Conservation (phyloP, 2,113 vertebrate species). For the Cairina moschata region DNA sequence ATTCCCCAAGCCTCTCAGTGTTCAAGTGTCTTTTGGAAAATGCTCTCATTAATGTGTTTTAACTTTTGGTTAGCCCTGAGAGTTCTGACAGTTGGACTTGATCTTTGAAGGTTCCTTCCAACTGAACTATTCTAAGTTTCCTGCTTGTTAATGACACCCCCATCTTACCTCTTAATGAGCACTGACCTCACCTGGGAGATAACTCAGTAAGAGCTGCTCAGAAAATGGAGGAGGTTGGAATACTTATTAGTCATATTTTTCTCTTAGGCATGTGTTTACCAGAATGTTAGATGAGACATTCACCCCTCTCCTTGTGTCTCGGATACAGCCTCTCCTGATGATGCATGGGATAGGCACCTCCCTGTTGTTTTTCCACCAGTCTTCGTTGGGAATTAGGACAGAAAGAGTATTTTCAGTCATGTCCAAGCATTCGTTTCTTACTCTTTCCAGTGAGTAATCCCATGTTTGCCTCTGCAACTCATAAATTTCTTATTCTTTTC, state of each 20-base stretch:
- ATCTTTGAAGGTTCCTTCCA: not conserved
- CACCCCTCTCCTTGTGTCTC: not conserved
- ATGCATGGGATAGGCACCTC: not conserved
- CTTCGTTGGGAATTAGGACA: constrained; percentile 13
- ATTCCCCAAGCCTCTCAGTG: not conserved
- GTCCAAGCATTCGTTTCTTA: not conserved
- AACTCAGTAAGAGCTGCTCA: not conserved
- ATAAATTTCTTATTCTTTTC: not conserved
- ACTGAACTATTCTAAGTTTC: not conserved
- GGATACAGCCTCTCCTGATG: not conserved
- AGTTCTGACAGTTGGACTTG: not conserved
- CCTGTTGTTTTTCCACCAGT: not conserved
- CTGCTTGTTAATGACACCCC: not conserved
- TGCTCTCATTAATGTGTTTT: not conserved
- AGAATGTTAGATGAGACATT: not conserved
- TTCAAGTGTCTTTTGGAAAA: not conserved
- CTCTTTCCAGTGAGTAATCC: constrained; percentile 29
- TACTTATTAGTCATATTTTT: not conserved
- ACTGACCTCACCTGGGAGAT: not conserved
- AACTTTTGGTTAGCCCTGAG: not conserved
- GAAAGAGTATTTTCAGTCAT: not conserved
- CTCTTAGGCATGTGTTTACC: constrained; percentile 20
- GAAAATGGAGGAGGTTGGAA: not conserved
- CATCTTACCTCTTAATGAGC: not conserved
- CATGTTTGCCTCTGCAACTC: not conserved